Percentiles rank a stretch among this genome's conserved stretches.
Conservation (phyloP, 2,797 vertebrate species). For the Leptatherina wallacei region DNA sequence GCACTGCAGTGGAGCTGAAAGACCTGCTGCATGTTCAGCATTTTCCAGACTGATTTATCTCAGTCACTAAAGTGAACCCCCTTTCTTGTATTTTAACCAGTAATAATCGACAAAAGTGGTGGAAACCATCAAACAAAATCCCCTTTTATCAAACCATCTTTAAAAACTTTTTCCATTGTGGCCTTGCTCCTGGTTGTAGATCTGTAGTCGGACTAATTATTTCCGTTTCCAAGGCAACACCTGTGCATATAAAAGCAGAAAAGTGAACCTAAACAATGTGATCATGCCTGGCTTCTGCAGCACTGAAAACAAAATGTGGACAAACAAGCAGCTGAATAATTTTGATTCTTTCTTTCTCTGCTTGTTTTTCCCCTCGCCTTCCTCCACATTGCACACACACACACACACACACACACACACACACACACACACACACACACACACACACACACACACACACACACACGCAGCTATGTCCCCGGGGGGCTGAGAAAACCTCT, state of each 20-base stretch:
- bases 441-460: constrained; percentile 33
- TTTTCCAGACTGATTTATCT: not conserved
- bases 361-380: not conserved
- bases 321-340: constrained; percentile 18
- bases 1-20: not conserved
- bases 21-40: not conserved
- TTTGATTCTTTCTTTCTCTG: constrained; percentile 4
- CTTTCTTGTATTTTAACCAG: not conserved
- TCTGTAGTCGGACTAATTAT: constrained; percentile 17
- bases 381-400: not conserved
- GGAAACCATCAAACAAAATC: not conserved
- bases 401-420: constrained; percentile 10
- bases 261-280: constrained; percentile 11
- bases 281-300: not conserved
- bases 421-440: constrained; percentile 4
- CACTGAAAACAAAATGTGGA: constrained; percentile 4
- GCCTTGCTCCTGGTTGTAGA: not conserved
- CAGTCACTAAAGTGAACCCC: not conserved
- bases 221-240: constrained; percentile 10
- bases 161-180: not conserved
- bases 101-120: not conserved
- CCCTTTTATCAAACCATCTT: not conserved
- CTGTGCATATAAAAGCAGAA: constrained; percentile 1
- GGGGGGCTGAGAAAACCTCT: constrained; percentile 44
- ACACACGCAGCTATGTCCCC: constrained; percentile 42